phyloP scores from a whole-genome alignment of 2,888 invertebrate species.

The Taenaris catops region DNA sequence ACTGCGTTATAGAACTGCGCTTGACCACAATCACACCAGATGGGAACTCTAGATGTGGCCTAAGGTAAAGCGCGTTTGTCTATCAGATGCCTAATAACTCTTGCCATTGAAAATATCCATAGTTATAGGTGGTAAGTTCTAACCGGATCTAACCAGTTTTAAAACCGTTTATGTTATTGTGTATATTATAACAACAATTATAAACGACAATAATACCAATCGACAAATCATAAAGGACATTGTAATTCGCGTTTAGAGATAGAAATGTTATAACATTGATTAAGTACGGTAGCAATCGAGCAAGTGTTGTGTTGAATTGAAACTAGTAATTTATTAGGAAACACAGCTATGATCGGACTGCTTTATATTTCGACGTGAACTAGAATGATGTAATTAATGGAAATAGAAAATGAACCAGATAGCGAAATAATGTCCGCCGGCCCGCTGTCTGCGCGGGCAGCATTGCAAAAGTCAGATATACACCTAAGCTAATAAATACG shows the following conservation, averaged over 20 bases:
- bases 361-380: constrained; percentile 58
- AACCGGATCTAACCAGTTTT: too few species aligned
- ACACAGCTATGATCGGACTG: constrained; percentile 53
- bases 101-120: too few species aligned
- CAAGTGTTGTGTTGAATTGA: constrained; percentile 53
- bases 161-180: neutral
- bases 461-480: constrained; percentile 59
- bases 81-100: too few species aligned
- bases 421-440: constrained; percentile 61
- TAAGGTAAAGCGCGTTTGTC: too few species aligned
- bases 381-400: constrained; percentile 68
- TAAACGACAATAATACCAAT: constrained; percentile 21
- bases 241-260: constrained; percentile 43
- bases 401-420: constrained; percentile 70
- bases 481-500: constrained; percentile 40
- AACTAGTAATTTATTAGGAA: constrained; percentile 61
- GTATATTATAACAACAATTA: constrained; percentile 12
- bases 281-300: constrained; percentile 41
- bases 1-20: too few species aligned
- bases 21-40: too few species aligned
- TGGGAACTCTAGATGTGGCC: too few species aligned
- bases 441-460: constrained; percentile 63
- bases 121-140: too few species aligned
- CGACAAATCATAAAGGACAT: constrained; percentile 42
- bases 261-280: constrained; percentile 51